Evolutionary conservation across 2,888 invertebrate species (phyloP), one percentile per base, ranked within the genome.

Genomic region (Aphidoletes aphidimyza): DNA sequence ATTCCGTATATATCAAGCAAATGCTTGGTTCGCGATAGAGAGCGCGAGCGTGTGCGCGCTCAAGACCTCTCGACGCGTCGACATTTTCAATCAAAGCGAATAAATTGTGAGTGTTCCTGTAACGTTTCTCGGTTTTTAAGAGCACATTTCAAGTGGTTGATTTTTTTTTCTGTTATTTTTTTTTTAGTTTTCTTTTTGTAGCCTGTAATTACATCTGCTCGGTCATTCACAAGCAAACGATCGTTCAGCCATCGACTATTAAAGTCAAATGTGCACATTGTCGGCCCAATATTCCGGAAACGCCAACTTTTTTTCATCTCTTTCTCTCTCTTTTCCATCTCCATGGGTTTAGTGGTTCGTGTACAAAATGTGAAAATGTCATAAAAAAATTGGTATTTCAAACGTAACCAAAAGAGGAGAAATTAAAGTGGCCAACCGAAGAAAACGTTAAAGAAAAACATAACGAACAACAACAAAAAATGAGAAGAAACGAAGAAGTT

Each of bases 311-410:
- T n/a, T n/a, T n/a, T 81, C n/a, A n/a, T 37, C 26, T 22, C 34
- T 8, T 6, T 81, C 37, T 81, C 11, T 54, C n/a, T 34, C 9
- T 81, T 36, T 78, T 78, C 17, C 36, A 14, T 81, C n/a, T 36
- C 30, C 5, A 37, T 54, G 54, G 30, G 22, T n/a, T 69, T 30
- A 69, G 14, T 30, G 11, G 8, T 81, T n/a, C 36, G 1, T 81
- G 6, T n/a, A 37, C 36, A 81, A 81, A 81, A 81, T n/a, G 37
- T 81, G 81, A 37, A 81, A 81, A 81, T 81, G 81, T 81, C 81
- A 81, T 81, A 81, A 81, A 54, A 54, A 11, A 22, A 37, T 36
- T n/a, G 36, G 17, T 36, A 81, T 81, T 37, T 37, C n/a, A 81
- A 81, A 37, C 26, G 69, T n/a, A 37, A 3, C 37, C 1, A 81